These are phyloP conservation scores for Spongilla lacustris DNA, from an alignment of 37 sponge, comb jelly and placozoan species.

Conservation along the genomic window DNA sequence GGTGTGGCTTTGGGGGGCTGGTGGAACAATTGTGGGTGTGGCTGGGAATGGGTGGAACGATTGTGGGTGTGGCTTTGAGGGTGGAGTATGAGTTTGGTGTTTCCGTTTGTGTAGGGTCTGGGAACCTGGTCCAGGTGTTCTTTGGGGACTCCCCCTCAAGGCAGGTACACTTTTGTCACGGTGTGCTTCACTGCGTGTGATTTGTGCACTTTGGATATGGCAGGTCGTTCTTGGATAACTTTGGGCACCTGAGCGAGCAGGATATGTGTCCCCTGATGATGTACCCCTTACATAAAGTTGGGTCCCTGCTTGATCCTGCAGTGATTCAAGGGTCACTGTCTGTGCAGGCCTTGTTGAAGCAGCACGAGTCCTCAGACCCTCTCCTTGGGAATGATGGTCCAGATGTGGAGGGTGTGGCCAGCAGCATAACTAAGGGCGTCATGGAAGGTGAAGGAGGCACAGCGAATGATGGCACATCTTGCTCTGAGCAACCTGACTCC, in stretches of 20 bases:
- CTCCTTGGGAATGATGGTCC: background rate
- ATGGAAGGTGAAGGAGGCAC: background rate
- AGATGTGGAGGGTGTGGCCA: background rate
- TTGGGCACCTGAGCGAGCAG: conserved; percentile 48
- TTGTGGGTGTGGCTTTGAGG: conserved; percentile 27
- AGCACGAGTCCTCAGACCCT: background rate
- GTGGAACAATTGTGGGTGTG: too few species aligned
- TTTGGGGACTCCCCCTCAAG: conserved; percentile 63
- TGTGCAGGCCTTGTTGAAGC: background rate
- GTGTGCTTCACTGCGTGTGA: background rate
- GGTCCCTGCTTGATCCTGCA: conserved; percentile 3
- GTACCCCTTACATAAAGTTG: conserved; percentile 65
- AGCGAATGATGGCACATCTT: background rate
- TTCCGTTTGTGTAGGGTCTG: conserved; percentile 39
- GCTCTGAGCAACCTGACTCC: background rate
- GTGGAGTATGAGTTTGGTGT: background rate
- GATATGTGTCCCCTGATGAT: conserved; percentile 30
- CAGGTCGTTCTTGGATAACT: conserved; percentile 50
- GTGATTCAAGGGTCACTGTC: background rate
- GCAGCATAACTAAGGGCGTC: too few species aligned
- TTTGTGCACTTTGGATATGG: background rate
- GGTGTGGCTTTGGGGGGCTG: too few species aligned
- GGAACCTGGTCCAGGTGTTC: conserved; percentile 60
- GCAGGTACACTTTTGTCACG: conserved; percentile 5
- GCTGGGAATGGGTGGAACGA: too few species aligned